These are phyloP conservation scores for Eledona agricola DNA, from an alignment of 2,888 invertebrate species.

Conservation along the genomic window DNA sequence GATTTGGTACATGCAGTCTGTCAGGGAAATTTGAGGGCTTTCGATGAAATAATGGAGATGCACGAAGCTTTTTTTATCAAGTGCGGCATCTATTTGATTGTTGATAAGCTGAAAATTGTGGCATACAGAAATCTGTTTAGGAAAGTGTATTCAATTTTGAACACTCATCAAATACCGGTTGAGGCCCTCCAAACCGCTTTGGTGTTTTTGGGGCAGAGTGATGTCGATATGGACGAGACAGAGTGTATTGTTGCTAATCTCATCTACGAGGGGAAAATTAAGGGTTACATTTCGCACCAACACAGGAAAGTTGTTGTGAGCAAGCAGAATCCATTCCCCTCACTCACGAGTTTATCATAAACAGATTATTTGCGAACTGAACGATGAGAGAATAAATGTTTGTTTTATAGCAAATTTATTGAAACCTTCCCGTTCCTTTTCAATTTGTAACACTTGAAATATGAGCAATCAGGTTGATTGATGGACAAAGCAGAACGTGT, in stretches of 20 bases:
- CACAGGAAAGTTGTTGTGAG: slow-evolving; percentile 98
- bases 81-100: slow-evolving; percentile 96
- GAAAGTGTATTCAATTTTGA: slow-evolving; percentile 81
- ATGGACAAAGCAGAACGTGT: too few relatives aligned
- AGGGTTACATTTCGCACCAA: slow-evolving; percentile 97
- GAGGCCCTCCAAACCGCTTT: slow-evolving; percentile 84
- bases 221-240: slow-evolving; percentile 93
- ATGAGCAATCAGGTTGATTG: too few relatives aligned
- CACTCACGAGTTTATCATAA: slow-evolving; percentile 69
- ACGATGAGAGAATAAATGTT: too few relatives aligned
- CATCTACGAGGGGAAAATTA: slow-evolving; percentile 96
- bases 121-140: slow-evolving; percentile 96
- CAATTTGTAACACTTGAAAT: too few relatives aligned
- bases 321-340: slow-evolving; percentile 96
- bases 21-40: slow-evolving; percentile 85
- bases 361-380: slow-evolving; percentile 1
- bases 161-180: slow-evolving; percentile 89
- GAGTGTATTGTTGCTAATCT: slow-evolving; percentile 97
- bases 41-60: slow-evolving; percentile 84
- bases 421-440: too few relatives aligned
- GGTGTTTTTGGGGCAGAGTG: slow-evolving; percentile 80
- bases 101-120: slow-evolving; percentile 94
- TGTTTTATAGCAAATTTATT: too few relatives aligned
- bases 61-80: slow-evolving; percentile 94
- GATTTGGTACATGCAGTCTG: slow-evolving; percentile 89